Evolutionary conservation across 2,113 vertebrate genomes (phyloP), one percentile per base, ranked within the genome.

Genomic region (Mohoua ochrocephala): DNA sequence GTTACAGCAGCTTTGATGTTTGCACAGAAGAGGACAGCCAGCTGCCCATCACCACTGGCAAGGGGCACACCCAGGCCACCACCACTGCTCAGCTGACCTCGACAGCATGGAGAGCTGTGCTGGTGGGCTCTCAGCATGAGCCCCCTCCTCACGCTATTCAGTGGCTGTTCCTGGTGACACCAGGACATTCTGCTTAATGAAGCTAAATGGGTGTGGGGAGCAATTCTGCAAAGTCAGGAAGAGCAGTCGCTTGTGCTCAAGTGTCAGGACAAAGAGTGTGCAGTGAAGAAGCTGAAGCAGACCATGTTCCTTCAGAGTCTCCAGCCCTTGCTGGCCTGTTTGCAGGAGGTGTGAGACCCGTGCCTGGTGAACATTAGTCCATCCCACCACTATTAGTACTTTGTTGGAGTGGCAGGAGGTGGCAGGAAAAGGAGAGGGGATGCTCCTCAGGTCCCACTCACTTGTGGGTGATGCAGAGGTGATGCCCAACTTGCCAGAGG

Each of bases 361-460:
- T 31, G 30, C 10, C 42, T 68, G 9, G 0, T 53, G 56, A 61
- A 15, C 60, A 60, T 75, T 44, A 57, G n/a, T 30, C 41, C 41
- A 35, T 23, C 15, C 7, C 20, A 39, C 22, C 7, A 15, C 71
- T 60, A 22, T 33, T 6, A 52, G 39, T 19, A 50, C 13, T 64
- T 79, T 31, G 21, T 1, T 80, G 33, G 31, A 54, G 30, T 56
- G 0, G 2, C 1, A 2, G 31, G n/a, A 90, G 7, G 28, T 67
- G 30, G 13, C 28, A 82, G 31, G 10, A 50, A 81, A 87, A 86
- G 75, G 9, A 86, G 13, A 60, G 3, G 7, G 22, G 33, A 15
- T 54, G 37, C 4, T 47, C 13, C 52, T 83, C 0, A 0, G 5
- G 13, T 49, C 59, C 33, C 1, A 13, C 24, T 12, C 42, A 45